Evolutionary conservation across 2,888 invertebrate genomes (phyloP).

Genomic region (Rhodophaea formosa): DNA sequence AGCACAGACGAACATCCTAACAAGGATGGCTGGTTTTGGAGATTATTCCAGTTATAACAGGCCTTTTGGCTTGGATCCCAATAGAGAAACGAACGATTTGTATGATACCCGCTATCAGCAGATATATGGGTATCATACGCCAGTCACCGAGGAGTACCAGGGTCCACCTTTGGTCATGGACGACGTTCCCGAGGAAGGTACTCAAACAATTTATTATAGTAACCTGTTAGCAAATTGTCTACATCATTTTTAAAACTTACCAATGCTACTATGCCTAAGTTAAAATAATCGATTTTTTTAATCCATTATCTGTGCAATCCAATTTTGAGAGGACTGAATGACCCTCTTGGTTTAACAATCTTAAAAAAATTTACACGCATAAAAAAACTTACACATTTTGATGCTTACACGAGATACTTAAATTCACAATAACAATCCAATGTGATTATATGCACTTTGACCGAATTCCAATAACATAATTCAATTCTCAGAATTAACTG

Average conservation of each 20-base stretch:
- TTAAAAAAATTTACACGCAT: too few species aligned
- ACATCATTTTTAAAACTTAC: too few species aligned
- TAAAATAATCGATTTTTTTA: too few species aligned
- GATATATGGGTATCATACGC: slow-evolving; percentile 75
- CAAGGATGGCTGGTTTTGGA: slow-evolving; percentile 74
- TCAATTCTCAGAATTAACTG: not conserved
- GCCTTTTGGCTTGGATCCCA: slow-evolving; percentile 69
- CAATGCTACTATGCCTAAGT: too few species aligned
- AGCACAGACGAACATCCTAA: slow-evolving; percentile 7
- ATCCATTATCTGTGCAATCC: too few species aligned
- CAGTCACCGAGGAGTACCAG: slow-evolving; percentile 72
- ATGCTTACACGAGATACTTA: too few species aligned
- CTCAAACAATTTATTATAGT: slow-evolving; percentile 11
- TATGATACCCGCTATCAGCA: slow-evolving; percentile 76
- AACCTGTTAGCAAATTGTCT: not conserved
- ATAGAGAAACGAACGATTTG: slow-evolving; percentile 69
- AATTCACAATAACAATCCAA: too few species aligned
- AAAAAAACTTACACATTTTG: too few species aligned
- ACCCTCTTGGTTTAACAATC: too few species aligned
- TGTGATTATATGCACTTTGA: too few species aligned
- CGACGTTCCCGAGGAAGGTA: slow-evolving; percentile 71
- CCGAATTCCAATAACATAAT: too few species aligned
- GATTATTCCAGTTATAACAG: slow-evolving; percentile 69
- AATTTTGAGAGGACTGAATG: too few species aligned
- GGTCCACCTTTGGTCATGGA: slow-evolving; percentile 76